phyloP scores from a whole-genome alignment of 2,797 vertebrate genomes.

The Falco columbarius region DNA sequence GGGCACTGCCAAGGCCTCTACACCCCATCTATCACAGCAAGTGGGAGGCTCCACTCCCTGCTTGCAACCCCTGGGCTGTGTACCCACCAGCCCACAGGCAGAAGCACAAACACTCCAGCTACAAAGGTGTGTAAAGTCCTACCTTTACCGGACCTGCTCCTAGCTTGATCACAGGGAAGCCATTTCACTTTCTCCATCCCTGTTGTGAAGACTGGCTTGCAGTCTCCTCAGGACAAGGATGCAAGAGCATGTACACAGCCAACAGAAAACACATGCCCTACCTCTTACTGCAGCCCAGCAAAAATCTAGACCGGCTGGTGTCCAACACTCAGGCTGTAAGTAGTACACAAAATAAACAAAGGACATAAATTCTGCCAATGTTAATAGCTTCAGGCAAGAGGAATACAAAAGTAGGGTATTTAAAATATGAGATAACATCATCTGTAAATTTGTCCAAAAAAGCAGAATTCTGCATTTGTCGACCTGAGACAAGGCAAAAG shows the following conservation, averaged over 20 bases:
- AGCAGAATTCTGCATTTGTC: background rate
- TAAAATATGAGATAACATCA: background rate
- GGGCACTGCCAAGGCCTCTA: background rate
- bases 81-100: background rate
- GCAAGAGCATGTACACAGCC: background rate
- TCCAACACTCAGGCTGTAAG: constrained; percentile 8
- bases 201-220: background rate
- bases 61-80: background rate
- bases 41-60: background rate
- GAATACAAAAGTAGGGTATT: constrained; percentile 46
- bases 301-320: background rate
- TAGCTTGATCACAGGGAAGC: background rate
- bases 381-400: constrained; percentile 50
- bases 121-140: background rate
- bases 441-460: background rate
- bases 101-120: background rate
- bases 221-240: background rate
- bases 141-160: background rate
- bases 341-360: constrained; percentile 57
- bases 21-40: background rate
- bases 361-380: constrained; percentile 32
- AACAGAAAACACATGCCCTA: background rate
- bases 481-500: background rate
- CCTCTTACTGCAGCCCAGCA: background rate
- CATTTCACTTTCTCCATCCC: background rate